Conservation (phyloP, 2,113 vertebrate species). For the Sturnus vulgaris region DNA sequence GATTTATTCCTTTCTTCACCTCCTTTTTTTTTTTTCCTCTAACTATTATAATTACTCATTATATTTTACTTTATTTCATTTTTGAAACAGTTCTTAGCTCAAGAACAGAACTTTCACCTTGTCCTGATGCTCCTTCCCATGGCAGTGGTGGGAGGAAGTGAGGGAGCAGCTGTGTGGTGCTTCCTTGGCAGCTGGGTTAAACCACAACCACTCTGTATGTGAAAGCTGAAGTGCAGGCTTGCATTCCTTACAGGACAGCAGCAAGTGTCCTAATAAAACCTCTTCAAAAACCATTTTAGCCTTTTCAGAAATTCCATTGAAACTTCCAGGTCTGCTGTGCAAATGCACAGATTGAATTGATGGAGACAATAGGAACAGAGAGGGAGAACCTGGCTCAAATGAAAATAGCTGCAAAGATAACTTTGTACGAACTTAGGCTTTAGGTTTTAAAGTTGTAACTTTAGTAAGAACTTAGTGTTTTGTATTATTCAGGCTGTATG, state of each 20-base stretch:
- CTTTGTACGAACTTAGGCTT: background rate
- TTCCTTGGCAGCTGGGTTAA: background rate
- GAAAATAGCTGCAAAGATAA: background rate
- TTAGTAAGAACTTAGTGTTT: background rate
- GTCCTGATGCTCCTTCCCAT: background rate
- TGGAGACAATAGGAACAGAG: background rate
- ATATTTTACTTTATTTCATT: background rate
- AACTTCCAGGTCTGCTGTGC: background rate
- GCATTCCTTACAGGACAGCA: background rate
- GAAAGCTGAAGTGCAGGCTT: background rate
- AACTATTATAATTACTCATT: background rate
- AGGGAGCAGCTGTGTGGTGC: background rate
- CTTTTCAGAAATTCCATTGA: fast-evolving
- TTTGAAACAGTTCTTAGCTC: background rate
- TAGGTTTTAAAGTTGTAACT: background rate
- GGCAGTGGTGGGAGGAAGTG: no score
- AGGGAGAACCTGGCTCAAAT: background rate
- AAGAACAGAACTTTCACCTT: background rate
- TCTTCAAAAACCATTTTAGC: background rate
- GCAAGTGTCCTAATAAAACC: background rate
- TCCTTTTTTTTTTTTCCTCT: background rate
- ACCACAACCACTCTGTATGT: background rate
- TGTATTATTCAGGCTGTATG: background rate
- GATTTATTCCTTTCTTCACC: background rate
- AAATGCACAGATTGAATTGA: background rate